phyloP scores from a whole-genome alignment of 2,113 vertebrate genomes.

The Solenodon paradoxus region DNA sequence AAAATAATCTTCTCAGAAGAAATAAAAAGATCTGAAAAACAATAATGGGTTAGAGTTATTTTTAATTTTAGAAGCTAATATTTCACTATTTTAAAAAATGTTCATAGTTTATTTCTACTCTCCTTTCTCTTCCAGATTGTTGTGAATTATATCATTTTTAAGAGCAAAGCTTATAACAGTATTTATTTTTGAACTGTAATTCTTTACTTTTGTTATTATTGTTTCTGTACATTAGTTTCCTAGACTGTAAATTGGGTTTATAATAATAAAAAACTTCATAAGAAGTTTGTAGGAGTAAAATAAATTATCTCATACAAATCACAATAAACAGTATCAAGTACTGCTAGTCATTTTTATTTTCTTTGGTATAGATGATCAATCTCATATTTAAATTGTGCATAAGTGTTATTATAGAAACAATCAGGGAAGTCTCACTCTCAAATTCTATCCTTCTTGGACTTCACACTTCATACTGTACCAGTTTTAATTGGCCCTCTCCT shows the following conservation, averaged over 20 bases:
- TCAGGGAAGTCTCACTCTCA: background rate
- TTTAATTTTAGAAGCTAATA: background rate
- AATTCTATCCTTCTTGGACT: background rate
- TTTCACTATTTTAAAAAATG: too few species aligned
- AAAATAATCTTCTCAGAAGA: background rate
- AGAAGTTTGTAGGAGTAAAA: background rate
- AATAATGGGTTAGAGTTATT: background rate
- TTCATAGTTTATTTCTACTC: background rate
- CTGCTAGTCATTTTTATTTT: background rate
- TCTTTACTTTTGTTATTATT: background rate
- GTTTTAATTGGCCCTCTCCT: background rate
- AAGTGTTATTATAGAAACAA: background rate
- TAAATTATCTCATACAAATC: background rate
- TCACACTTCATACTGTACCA: too few species aligned
- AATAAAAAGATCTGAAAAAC: background rate
- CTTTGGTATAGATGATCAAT: background rate
- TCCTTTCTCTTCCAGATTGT: background rate
- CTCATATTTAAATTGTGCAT: background rate
- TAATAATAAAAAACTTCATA: background rate
- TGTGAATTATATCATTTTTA: background rate
- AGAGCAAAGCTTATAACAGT: background rate
- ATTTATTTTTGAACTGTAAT: background rate
- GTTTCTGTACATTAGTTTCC: background rate
- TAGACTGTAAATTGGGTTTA: background rate
- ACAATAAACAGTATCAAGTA: background rate